Base-by-base conservation (phyloP, 1,140 invertebrate genomes). In the Drosophila triauraria region DNA sequence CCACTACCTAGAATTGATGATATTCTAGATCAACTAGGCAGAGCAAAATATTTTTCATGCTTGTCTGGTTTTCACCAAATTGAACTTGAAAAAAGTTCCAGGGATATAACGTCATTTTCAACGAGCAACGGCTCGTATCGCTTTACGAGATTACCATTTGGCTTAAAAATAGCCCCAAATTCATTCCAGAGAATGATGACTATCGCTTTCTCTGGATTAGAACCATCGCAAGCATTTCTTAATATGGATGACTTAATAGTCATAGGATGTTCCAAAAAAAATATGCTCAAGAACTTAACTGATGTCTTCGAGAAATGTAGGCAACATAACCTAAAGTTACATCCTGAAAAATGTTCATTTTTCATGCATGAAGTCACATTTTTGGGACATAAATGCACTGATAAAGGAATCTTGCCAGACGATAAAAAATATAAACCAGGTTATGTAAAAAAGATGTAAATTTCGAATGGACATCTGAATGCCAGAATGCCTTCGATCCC, bases 391-490 rank as follows among this genome's bases (percentile, higher is more conserved):
- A 27, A 27, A 27, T 27, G 25, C 25, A 27, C 25, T 5, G 25
- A 27, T 27, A 35, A 35, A 35, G 35, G 35, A 35, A 35, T 35
- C 1, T 4, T 35, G 1, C 9, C 35, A 2, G 35, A 35, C 10
- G 35, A 35, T 4, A 35, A 35, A 4, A 35, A 35, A 35, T 35
- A 35, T 10, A 10, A 57, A 27, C 25, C 3, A 27, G 25, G 5
- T 27, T 27, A 27, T 27, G 4, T 27, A 27, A 27, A 27, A 27
- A 27, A 5, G 5, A 27, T 42, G 20, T 50, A 8, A 1, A 3
- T 1, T 65, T 65, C 6, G 32, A 65, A 47, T 57, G 63, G 63
- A 48, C 63, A 38, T 3, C 2, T 20, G 46, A 64, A 38, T 64
- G 62, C 30, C 17, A 56, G 15, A n/a, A 64, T 12, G 42, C 42